These are phyloP conservation scores for Sinelater perroti DNA, from an alignment of 2,888 invertebrate species.

Conservation along the genomic window DNA sequence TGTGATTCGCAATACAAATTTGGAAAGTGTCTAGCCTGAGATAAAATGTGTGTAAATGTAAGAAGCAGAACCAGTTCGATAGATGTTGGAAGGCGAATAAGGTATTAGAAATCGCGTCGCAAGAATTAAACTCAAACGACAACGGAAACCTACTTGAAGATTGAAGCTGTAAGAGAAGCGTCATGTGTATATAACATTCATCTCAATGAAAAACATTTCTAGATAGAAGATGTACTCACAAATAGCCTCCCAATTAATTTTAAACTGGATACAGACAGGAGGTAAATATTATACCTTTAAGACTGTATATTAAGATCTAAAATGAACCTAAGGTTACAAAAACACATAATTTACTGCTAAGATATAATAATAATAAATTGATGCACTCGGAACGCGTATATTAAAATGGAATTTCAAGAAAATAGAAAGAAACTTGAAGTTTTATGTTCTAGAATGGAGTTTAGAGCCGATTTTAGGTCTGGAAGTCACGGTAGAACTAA, in stretches of 20 bases:
- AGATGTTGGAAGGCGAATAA: not conserved
- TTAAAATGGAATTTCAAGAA: conserved; percentile 8
- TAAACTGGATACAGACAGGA: conserved; percentile 3
- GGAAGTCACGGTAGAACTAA: no score
- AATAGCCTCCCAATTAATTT: conserved; percentile 1
- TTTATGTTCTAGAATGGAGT: conserved; percentile 7
- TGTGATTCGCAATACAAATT: not conserved
- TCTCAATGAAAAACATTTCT: not conserved
- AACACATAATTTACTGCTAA: conserved; percentile 1
- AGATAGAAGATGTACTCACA: not conserved
- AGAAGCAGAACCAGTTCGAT: conserved; percentile 12
- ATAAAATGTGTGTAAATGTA: no score
- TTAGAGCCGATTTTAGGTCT: no score
- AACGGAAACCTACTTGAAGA: no score
- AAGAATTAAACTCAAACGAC: not conserved
- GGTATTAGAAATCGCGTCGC: not conserved
- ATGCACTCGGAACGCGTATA: conserved; percentile 1
- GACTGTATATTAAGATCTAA: not conserved
- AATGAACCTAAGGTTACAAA: not conserved
- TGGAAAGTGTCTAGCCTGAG: no score
- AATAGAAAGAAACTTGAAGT: conserved; percentile 1
- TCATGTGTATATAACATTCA: conserved; percentile 1
- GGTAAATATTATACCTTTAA: conserved; percentile 6
- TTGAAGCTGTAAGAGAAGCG: no score
- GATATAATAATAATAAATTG: conserved; percentile 6